Base-by-base conservation (phyloP, 53 echinoderm and acorn worm species). In the Stichopus horrens region DNA sequence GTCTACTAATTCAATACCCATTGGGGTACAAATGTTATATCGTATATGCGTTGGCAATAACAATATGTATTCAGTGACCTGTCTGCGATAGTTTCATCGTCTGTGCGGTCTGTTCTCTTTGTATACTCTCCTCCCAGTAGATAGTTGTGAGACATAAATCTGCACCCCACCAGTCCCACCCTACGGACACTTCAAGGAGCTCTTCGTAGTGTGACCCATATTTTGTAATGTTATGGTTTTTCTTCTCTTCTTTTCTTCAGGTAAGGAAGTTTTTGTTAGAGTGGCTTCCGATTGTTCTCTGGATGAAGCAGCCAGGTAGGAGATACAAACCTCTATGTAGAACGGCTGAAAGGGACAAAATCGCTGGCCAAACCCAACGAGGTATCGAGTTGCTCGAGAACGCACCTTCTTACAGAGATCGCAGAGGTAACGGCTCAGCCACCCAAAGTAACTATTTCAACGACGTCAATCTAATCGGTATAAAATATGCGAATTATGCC, bases 401-500 rank as follows among this genome's bases (percentile, higher is more conserved):
- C 57, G 87, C 87, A 5, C 87, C 87, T 9, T 52, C 87, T 18
- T 75, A 87, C 58, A 87, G 73, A 57, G 87, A 87, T 52, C 89
- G 91, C 54, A 91, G 91, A 23, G 91, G 93, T 4, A 91, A 91
- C 67, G 87, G 93, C 4, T 76, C 91, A 8, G 91, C 90, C 9
- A 75, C 89, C 81, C 93, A 93, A 84, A 91, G 93, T 75, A 90
- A 90, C 52, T 96, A 94, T 86, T 90, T 95, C 71, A 96, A 96
- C 89, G 93, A 93, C 82, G 92, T 92, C n/a, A 93, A 94, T 67
- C 91, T 92, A 58, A 96, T 96, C 55, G 96, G 96, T n/a, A 94
- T 96, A 60, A 96, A 96, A 88, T 96, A 96, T 78, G 96, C 96
- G 53, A 94, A 94, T 87, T 96, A 96, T 75, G 94, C 96, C 5